Base-by-base conservation (phyloP, 2,888 invertebrate species). In the Hedya salicella region DNA sequence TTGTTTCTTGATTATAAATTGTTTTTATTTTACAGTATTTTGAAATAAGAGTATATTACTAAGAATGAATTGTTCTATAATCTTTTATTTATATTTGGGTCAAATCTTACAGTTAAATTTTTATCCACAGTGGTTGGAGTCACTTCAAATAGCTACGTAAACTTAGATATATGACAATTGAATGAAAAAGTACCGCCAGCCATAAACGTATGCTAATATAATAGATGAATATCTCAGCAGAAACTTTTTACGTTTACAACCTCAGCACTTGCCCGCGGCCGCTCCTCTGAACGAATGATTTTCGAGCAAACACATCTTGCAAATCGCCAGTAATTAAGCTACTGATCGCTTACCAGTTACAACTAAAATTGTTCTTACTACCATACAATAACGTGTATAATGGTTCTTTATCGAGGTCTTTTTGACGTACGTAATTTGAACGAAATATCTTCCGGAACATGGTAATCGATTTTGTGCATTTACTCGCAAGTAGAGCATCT, bases 391-490 rank as follows among this genome's bases (percentile, higher is more conserved):
- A 54, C 48, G 61, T 42, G 3, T 42, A 61, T 32, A 61, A 42
- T 32, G n/a, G 39, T 13, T 40, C 44, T 46, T n/a, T 14, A 36
- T 36, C 36, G 39, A 21, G 14, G n/a, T 54, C 25, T 56, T 39
- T 61, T 49, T 48, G 25, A 14, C 59, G 50, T 60, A 66, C 19
- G 42, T 53, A 66, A 59, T 59, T 61, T 60, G 48, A 66, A 54
- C 60, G 40, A 60, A 54, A 62, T 62, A 60, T 61, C 53, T 61
- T 66, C 61, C 48, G 61, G 60, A 48, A 54, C 54, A 61, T 48
- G 53, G 53, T 66, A 49, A 66, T 61, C 66, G 66, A 66, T 66
- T 60, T 60, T 54, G 54, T 66, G 60, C 66, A 66, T 66, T 61
- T 61, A 54, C 66, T 66, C 48, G 39, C 48, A 61, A 66, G 60